Evolutionary conservation across 1,140 invertebrate genomes (phyloP).

Genomic region (Drosophila jambulina): DNA sequence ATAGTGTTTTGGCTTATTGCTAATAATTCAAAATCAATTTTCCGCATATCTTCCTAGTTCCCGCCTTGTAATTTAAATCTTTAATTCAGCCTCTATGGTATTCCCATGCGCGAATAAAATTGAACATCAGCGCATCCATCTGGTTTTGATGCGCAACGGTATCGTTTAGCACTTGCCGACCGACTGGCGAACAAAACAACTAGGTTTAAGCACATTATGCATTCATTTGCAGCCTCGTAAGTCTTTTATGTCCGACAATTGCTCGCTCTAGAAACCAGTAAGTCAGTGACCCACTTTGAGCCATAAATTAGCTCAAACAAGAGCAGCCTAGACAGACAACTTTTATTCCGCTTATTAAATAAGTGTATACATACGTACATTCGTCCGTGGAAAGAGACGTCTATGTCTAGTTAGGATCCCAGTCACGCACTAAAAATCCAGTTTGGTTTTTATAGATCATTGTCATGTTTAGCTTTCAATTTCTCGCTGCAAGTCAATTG

Average conservation of each 20-base stretch:
- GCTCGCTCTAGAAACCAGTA: slow-evolving; percentile 71
- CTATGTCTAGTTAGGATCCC: slow-evolving; percentile 44
- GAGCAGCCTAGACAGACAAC: slow-evolving; percentile 34
- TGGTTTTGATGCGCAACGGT: slow-evolving; percentile 58
- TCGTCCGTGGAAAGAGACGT: slow-evolving; percentile 21
- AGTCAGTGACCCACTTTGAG: slow-evolving; percentile 70
- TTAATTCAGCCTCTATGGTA: not conserved
- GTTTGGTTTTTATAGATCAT: slow-evolving; percentile 48
- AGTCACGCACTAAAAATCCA: slow-evolving; percentile 55
- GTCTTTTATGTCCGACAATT: slow-evolving; percentile 73
- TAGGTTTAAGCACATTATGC: slow-evolving; percentile 73
- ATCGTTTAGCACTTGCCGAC: slow-evolving; percentile 54
- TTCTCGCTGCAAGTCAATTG: slow-evolving; percentile 47
- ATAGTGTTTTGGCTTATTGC: not conserved
- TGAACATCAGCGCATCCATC: slow-evolving; percentile 23
- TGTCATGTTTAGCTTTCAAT: slow-evolving; percentile 54
- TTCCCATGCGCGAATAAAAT: slow-evolving; percentile 16
- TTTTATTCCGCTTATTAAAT: slow-evolving; percentile 63
- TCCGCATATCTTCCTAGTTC: not conserved
- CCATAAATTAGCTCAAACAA: slow-evolving; percentile 74
- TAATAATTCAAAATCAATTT: not conserved
- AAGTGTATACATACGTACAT: slow-evolving; percentile 18
- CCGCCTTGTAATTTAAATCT: not conserved
- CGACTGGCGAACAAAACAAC: slow-evolving; percentile 30
- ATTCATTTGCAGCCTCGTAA: slow-evolving; percentile 62